Evolutionary conservation across 1,140 invertebrate species (phyloP).

Genomic region (Sinella curviseta): DNA sequence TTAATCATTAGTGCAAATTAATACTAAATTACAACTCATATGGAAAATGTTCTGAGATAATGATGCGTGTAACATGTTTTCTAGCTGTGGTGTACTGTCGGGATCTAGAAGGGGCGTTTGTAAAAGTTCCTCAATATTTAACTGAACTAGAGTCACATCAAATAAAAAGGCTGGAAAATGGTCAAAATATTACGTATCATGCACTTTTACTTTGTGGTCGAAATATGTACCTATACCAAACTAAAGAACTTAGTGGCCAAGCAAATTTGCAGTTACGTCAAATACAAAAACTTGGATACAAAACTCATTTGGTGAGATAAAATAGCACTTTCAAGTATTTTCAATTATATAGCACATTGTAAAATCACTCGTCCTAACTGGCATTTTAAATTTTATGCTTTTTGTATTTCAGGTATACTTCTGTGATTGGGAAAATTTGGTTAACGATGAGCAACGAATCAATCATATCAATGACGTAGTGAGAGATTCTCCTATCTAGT

Average conservation of each 20-base stretch:
- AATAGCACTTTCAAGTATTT: neutral
- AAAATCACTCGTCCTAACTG: too few relatives aligned
- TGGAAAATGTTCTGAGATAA: conserved; percentile 44
- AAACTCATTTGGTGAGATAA: neutral
- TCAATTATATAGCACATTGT: neutral
- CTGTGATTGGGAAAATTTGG: neutral
- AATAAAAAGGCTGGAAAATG: conserved; percentile 37
- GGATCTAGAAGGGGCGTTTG: conserved; percentile 17
- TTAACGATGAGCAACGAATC: neutral
- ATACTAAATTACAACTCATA: conserved; percentile 32
- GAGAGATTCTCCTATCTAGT: too few relatives aligned
- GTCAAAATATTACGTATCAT: conserved; percentile 15
- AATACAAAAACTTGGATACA: conserved; percentile 3
- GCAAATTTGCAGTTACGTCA: neutral
- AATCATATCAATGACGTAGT: neutral
- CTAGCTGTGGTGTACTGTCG: conserved; percentile 41
- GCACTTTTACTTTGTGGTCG: conserved; percentile 55
- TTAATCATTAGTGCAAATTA: too few relatives aligned
- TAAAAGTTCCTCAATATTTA: conserved; percentile 38
- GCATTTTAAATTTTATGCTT: neutral
- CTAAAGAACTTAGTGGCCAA: neutral
- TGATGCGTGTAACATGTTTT: conserved; percentile 4
- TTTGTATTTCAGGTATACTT: neutral
- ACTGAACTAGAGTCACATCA: conserved; percentile 54
- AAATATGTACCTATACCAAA: conserved; percentile 51